phyloP scores from a whole-genome alignment of 2,797 vertebrate species.

The Catostomus latipinnis region DNA sequence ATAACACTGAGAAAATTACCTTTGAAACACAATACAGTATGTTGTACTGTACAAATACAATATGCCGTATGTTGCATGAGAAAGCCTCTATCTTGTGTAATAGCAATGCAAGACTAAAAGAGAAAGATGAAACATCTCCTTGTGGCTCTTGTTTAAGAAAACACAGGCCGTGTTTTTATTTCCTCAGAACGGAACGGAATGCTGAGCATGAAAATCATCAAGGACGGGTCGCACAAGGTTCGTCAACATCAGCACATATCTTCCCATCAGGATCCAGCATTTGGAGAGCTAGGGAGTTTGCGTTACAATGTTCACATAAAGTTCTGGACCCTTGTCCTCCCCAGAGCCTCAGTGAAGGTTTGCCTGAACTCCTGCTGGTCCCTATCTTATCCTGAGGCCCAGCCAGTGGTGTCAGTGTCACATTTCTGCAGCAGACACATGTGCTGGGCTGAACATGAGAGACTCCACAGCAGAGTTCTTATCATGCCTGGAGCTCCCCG shows the following conservation, averaged over 20 bases:
- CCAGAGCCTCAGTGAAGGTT: slow-evolving; percentile 4
- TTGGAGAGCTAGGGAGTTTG: slow-evolving; percentile 14
- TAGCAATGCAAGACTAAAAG: slow-evolving; percentile 1
- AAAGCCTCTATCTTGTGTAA: slow-evolving; percentile 23
- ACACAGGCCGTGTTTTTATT: slow-evolving; percentile 42
- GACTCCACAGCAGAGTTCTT: slow-evolving; percentile 29
- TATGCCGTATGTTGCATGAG: slow-evolving; percentile 24
- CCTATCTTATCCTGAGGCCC: slow-evolving; percentile 46
- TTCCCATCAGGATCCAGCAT: slow-evolving; percentile 12
- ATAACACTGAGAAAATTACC: slow-evolving; percentile 38
- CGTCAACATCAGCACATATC: slow-evolving; percentile 41
- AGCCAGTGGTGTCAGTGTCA: slow-evolving; percentile 39
- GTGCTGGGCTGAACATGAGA: slow-evolving; percentile 29
- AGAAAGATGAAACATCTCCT: slow-evolving; percentile 18
- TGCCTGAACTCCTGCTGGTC: slow-evolving; percentile 26
- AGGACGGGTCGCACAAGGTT: background rate
- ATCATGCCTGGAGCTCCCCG: slow-evolving; percentile 26
- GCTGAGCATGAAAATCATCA: slow-evolving; percentile 24
- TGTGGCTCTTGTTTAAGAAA: slow-evolving; percentile 20
- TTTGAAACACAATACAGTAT: slow-evolving; percentile 39
- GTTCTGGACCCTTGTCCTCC: slow-evolving; percentile 13
- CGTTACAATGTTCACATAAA: slow-evolving; percentile 25
- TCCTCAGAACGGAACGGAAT: slow-evolving; percentile 20
- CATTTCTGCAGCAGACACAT: slow-evolving; percentile 32
- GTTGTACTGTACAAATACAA: too few species aligned